phyloP scores from a whole-genome alignment of 2,888 invertebrate genomes.

The Malthinus seriepunctatus region DNA sequence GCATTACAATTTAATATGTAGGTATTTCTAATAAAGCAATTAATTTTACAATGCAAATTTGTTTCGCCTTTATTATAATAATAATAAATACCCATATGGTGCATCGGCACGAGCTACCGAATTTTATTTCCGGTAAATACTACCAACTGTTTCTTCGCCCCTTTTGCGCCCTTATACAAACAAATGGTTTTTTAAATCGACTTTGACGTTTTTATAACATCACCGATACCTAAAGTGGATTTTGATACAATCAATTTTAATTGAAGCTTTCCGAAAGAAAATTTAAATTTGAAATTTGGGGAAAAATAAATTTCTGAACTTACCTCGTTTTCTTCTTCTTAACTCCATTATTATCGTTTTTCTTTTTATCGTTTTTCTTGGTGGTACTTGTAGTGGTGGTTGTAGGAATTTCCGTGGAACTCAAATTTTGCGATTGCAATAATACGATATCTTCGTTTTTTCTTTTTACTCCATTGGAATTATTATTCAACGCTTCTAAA shows the following conservation, averaged over 20 bases:
- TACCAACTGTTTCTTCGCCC: conserved; percentile 7
- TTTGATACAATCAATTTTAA: neutral
- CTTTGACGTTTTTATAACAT: neutral
- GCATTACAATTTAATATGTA: no score
- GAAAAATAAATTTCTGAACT: conserved; percentile 33
- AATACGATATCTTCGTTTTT: conserved; percentile 52
- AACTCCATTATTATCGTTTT: conserved; percentile 81
- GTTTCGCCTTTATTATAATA: conserved; percentile 8
- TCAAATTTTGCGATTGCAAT: conserved; percentile 56
- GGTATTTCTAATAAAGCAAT: no score
- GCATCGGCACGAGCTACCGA: conserved; percentile 9
- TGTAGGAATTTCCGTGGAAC: conserved; percentile 49
- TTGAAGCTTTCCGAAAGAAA: neutral
- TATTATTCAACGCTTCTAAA: conserved; percentile 42
- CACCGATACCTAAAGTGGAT: no score
- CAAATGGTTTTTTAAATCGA: conserved; percentile 10
- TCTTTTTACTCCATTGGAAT: conserved; percentile 47
- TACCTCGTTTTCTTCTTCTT: conserved; percentile 94
- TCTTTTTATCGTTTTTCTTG: conserved; percentile 75
- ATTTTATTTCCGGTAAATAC: conserved; percentile 6
- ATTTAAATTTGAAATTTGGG: no score
- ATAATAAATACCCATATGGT: conserved; percentile 8
- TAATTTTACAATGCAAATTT: conserved; percentile 22
- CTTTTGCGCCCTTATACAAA: conserved; percentile 3
- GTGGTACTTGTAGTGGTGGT: conserved; percentile 55